Conservation (phyloP, 2,113 vertebrate species). For the Xerus inauris region DNA sequence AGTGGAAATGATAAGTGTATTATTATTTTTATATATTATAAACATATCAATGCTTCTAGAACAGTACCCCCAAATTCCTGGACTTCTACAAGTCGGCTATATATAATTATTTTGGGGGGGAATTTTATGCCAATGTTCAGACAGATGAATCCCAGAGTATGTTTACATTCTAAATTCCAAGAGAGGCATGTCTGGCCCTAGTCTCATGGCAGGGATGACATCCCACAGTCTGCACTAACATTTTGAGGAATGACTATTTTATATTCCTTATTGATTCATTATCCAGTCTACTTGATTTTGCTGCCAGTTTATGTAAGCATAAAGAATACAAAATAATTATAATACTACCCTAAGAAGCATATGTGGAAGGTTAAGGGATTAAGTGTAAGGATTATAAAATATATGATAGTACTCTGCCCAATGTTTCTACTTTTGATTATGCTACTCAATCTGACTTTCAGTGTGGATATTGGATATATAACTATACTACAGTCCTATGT, state of each 20-base stretch:
- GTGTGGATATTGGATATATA: background rate
- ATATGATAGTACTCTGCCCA: background rate
- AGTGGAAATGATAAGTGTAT: background rate
- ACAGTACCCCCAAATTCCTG: background rate
- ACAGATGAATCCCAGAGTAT: background rate
- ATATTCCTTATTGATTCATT: background rate
- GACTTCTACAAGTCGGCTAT: background rate
- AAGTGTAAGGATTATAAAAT: background rate
- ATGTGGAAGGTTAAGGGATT: background rate
- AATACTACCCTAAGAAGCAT: background rate
- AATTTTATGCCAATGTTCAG: background rate
- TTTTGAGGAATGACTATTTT: background rate
- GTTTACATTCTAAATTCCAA: background rate
- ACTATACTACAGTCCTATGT: background rate
- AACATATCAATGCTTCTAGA: background rate
- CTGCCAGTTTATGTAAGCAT: background rate
- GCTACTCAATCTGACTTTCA: background rate
- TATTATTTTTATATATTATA: background rate
- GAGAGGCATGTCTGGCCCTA: background rate
- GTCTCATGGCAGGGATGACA: background rate
- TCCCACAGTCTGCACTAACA: background rate
- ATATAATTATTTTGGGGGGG: background rate
- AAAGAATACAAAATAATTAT: background rate
- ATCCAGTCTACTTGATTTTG: background rate
- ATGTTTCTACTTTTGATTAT: background rate